phyloP scores from a whole-genome alignment of 2,888 invertebrate species.

The Troglohyphantes excavatus region DNA sequence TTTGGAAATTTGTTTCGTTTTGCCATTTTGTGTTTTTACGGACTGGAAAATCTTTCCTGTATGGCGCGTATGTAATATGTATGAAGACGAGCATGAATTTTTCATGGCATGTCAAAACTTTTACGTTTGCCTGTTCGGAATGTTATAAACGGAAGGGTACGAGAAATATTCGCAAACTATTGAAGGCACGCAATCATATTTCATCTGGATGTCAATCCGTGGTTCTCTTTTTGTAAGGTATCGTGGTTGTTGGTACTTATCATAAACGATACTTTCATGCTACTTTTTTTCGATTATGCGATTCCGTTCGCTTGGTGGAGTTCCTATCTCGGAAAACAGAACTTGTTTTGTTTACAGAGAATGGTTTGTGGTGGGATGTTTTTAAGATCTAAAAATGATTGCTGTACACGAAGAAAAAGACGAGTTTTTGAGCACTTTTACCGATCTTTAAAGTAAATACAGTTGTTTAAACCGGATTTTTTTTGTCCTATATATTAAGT shows the following conservation, averaged over 20 bases:
- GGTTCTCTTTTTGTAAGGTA: background rate
- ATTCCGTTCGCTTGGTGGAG: background rate
- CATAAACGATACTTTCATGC: constrained; percentile 28
- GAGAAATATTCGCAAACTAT: constrained; percentile 47
- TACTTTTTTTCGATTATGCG: background rate
- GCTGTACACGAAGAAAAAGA: background rate
- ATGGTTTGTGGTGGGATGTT: background rate
- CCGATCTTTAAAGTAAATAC: no score
- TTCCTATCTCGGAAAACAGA: background rate
- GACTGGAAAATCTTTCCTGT: constrained; percentile 33
- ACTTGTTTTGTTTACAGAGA: background rate
- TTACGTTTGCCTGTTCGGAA: constrained; percentile 19
- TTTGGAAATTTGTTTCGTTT: constrained; percentile 28
- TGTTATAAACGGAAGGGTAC: constrained; percentile 40
- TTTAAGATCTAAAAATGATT: background rate
- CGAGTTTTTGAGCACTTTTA: no score
- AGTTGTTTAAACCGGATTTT: no score
- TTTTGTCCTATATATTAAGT: no score
- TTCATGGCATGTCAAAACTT: constrained; percentile 67
- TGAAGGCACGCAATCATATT: constrained; percentile 33
- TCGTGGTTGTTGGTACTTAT: constrained; percentile 2
- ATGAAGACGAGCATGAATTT: constrained; percentile 66
- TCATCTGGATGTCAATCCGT: constrained; percentile 4
- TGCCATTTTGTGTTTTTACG: background rate
- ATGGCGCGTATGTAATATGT: constrained; percentile 61